Base-by-base conservation (phyloP, 2,888 invertebrate genomes). In the Buathra laborator region DNA sequence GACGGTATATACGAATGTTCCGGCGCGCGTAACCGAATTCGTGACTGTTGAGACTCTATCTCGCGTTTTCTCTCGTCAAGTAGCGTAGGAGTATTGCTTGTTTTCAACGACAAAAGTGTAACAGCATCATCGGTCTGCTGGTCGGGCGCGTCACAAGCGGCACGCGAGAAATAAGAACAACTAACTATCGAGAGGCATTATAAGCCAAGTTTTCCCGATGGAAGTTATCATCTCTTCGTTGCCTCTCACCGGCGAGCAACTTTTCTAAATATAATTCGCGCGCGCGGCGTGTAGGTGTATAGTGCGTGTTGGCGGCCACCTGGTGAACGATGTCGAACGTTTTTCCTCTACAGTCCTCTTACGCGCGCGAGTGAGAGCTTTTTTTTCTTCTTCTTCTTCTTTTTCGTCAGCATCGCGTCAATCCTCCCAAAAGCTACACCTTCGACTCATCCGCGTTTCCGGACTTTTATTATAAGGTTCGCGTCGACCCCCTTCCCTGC, bases 201-300 rank as follows among this genome's bases (percentile, higher is more conserved):
- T 43, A 62, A 56, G 76, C 67, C 67, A 56, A 56, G 56, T 81
- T 56, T 81, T 62, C 75, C 51, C 84, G 79, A 59, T 79, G 66
- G 56, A 62, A 82, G 85, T 71, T 64, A 78, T 78, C 85, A n/a
- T 32, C 62, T 32, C 62, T 62, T 29, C 29, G 3, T 5, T 29
- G 14, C n/a, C 62, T 29, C 32, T 12, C 29, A 46, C 70, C 74
- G 70, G 44, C 71, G 59, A 48, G 76, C 59, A 62, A 32, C 32
- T 62, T 10, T 72, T 85, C 85, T 85, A 85, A 85, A 85, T 85
- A 85, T 85, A 85, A 81, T 75, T 85, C 66, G 32, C 14, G 64
- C 66, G 32, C 14, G 64, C 81, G 67, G 81, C 81, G 77, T 78
- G 81, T 77, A 78, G 77, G 84, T 81, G 84, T 81, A 66, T 53